Base-by-base conservation (phyloP, 2,888 invertebrate species). In the Pyrocoelia pectoralis region DNA sequence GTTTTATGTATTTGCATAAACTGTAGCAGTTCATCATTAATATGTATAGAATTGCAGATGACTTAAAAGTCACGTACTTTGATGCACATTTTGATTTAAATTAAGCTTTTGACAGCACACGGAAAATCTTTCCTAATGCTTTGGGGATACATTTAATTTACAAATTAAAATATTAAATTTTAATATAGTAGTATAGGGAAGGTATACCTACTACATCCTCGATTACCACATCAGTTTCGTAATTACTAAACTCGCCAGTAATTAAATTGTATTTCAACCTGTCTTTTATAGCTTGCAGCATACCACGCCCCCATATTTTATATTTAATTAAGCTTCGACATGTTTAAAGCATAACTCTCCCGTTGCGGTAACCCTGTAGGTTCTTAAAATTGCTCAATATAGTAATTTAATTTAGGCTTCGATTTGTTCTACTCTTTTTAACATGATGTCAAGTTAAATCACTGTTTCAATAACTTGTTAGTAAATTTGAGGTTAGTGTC, bases 281-380 rank as follows among this genome's bases (percentile, higher is more conserved):
- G 62, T 66, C 66, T 65, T 57, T 68, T 66, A 66, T 68, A 63
- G 66, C 66, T 61, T 38, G 46, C 56, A 56, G 64, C 64, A 52
- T 38, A 59, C 51, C 59, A 55, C 59, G 51, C 59, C 59, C 59
- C 48, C 56, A 68, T 64, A 66, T 66, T 68, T 68, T 66, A 66
- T 68, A 68, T 68, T 68, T 68, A 68, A 68, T 68, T 66, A 68
- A 65, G 64, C 57, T 66, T 66, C 68, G 66, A 68, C 66, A 68
- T 68, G 68, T 68, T 68, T 68, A 61, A 63, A 64, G 66, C 64
- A 68, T 66, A 66, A 68, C 66, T 6, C 24, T 68, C 54, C 43
- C 48, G 58, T 38, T 60, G 56, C 60, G 56, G 60, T 33, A 40
- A 56, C 56, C 56, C 64, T 56, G 19, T 48, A 60, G 63, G 55